phyloP scores from a whole-genome alignment of 2,888 invertebrate species.

The Petrolisthes cinctipes region DNA sequence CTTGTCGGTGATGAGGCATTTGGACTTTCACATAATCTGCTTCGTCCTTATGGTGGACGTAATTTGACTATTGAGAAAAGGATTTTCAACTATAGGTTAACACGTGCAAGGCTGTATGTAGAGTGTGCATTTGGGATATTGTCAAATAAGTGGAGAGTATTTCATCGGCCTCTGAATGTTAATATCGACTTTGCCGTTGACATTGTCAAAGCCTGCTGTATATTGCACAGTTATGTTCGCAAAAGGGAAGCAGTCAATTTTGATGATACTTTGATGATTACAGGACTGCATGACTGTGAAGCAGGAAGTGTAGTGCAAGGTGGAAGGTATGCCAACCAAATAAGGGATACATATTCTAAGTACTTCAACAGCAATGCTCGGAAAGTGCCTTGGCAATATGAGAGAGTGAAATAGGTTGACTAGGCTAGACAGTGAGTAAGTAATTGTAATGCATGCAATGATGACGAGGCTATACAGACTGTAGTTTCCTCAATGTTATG shows the following conservation, averaged over 20 bases:
- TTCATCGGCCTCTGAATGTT: conserved; percentile 43
- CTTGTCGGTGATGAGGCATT: conserved; percentile 68
- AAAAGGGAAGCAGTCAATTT: conserved; percentile 30
- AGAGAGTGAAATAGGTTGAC: not conserved
- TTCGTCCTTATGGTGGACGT: conserved; percentile 66
- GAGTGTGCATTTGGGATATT: conserved; percentile 63
- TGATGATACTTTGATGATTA: conserved; percentile 30
- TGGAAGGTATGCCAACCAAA: conserved; percentile 24
- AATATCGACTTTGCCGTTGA: conserved; percentile 34
- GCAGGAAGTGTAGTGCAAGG: conserved; percentile 1
- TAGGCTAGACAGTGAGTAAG: too few relatives aligned
- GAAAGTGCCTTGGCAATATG: conserved; percentile 30
- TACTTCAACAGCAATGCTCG: conserved; percentile 21
- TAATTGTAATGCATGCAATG: not conserved
- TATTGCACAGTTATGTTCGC: not conserved
- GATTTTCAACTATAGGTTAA: conserved; percentile 39
- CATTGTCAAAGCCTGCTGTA: conserved; percentile 29
- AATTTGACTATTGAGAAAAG: conserved; percentile 27
- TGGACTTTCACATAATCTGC: conserved; percentile 67
- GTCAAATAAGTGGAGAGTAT: conserved; percentile 62
- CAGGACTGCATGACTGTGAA: conserved; percentile 21
- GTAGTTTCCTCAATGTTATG: not conserved
- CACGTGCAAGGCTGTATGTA: conserved; percentile 47
- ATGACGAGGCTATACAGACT: conserved; percentile 30
- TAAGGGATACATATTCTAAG: conserved; percentile 22